phyloP scores from a whole-genome alignment of 1,140 invertebrate species.

The Littorina saxatilis region DNA sequence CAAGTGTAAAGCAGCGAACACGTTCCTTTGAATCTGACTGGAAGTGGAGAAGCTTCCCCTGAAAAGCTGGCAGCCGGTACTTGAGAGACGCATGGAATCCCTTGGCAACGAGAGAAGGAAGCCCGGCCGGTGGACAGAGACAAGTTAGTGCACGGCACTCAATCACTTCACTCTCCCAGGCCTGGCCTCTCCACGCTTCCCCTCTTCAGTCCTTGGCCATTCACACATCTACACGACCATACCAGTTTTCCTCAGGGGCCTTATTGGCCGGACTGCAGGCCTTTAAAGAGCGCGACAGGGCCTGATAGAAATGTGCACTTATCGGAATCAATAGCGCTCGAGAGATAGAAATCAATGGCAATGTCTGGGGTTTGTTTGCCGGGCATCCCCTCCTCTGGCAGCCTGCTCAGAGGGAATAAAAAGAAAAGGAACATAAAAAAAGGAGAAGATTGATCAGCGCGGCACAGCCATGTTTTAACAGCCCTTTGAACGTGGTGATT shows the following conservation, averaged over 20 bases:
- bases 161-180: too few species aligned
- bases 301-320: neutral
- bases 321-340: neutral
- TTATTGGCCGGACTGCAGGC: neutral
- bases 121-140: too few species aligned
- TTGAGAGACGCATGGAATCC: too few species aligned
- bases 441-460: neutral
- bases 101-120: too few species aligned
- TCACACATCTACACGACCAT: neutral
- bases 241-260: neutral
- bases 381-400: neutral
- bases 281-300: neutral
- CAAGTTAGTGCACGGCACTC: too few species aligned
- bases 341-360: conserved; percentile 10
- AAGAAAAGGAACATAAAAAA: too few species aligned
- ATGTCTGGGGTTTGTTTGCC: conserved; percentile 23
- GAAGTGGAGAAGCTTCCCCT: too few species aligned
- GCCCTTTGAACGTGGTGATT: neutral
- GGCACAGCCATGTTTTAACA: neutral
- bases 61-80: too few species aligned
- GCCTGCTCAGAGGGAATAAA: neutral
- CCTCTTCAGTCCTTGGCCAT: neutral
- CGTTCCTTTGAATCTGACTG: too few species aligned
- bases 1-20: too few species aligned
- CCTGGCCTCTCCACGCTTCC: too few species aligned